Percentiles rank a stretch among this genome's conserved stretches.
Conservation (phyloP, 2,888 invertebrate genomes). For the Phorcus lineatus region DNA sequence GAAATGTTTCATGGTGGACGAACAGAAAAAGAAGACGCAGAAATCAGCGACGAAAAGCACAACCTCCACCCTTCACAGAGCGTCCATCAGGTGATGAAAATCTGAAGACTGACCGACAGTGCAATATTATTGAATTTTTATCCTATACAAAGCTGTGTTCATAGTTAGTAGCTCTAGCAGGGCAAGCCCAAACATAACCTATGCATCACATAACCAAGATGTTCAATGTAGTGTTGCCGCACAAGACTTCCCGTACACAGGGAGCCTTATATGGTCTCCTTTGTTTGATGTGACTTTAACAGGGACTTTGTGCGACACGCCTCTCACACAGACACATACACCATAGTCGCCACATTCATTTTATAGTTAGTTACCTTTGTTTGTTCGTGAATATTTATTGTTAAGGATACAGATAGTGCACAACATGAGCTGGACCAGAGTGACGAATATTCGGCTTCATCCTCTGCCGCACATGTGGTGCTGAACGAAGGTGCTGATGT, state of each 20-base stretch:
- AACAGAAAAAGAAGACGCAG: constrained; percentile 62
- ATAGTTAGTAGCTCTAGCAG: not conserved
- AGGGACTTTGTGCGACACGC: too few species aligned
- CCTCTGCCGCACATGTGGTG: too few species aligned
- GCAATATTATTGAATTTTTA: not conserved
- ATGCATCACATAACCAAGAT: too few species aligned
- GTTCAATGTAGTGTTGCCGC: too few species aligned
- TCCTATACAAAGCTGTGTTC: not conserved
- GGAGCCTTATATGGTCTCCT: too few species aligned
- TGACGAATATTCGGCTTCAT: too few species aligned
- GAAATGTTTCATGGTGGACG: constrained; percentile 86
- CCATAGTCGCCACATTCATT: not conserved
- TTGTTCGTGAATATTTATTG: not conserved
- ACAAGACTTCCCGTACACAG: too few species aligned
- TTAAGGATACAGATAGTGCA: not conserved
- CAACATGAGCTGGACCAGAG: not conserved
- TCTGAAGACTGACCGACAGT: not conserved
- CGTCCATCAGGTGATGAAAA: constrained; percentile 27
- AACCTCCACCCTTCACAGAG: constrained; percentile 29
- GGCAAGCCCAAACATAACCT: not conserved
- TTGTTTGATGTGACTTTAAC: too few species aligned
- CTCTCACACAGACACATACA: not conserved
- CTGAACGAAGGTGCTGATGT: too few species aligned
- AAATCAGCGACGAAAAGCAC: constrained; percentile 52
- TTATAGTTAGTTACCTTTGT: not conserved